phyloP scores from a whole-genome alignment of 2,888 invertebrate species.

The Nineta flava region DNA sequence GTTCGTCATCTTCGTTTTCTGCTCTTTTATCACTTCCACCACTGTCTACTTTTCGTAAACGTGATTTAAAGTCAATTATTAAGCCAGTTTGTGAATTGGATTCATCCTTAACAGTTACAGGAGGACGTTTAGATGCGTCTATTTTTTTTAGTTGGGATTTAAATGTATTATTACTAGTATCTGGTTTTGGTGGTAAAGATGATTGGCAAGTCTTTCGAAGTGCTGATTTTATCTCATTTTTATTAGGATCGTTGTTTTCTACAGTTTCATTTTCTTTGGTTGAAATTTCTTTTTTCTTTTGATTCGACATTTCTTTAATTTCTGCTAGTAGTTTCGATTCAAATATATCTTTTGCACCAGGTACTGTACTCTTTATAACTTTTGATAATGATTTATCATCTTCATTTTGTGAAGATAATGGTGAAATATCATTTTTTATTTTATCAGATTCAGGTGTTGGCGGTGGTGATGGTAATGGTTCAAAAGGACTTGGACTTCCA shows the following conservation, averaged over 20 bases:
- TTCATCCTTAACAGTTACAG: conserved; percentile 35
- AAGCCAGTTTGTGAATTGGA: conserved; percentile 36
- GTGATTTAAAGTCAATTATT: conserved; percentile 71
- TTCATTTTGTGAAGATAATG: conserved; percentile 18
- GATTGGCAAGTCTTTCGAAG: conserved; percentile 28
- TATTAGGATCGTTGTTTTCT: conserved; percentile 60
- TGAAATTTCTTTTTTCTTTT: conserved; percentile 35
- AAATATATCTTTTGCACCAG: conserved; percentile 65
- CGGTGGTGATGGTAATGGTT: conserved; percentile 26
- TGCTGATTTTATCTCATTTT: conserved; percentile 31
- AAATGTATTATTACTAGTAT: conserved; percentile 31
- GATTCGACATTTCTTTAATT: conserved; percentile 62
- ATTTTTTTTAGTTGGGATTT: conserved; percentile 59
- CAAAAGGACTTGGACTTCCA: conserved; percentile 32
- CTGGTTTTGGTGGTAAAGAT: conserved; percentile 16
- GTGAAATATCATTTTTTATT: conserved; percentile 4
- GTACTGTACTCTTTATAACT: conserved; percentile 30
- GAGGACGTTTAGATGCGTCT: conserved; percentile 43
- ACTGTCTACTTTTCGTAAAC: conserved; percentile 63
- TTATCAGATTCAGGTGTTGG: conserved; percentile 7
- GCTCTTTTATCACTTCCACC: conserved; percentile 26
- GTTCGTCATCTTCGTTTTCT: conserved; percentile 20
- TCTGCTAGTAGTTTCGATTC: conserved; percentile 68
- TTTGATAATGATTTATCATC: conserved; percentile 23
- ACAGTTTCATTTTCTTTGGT: conserved; percentile 53